Evolutionary conservation across 1,140 invertebrate species (phyloP).

Genomic region (Magallana ariakensis): DNA sequence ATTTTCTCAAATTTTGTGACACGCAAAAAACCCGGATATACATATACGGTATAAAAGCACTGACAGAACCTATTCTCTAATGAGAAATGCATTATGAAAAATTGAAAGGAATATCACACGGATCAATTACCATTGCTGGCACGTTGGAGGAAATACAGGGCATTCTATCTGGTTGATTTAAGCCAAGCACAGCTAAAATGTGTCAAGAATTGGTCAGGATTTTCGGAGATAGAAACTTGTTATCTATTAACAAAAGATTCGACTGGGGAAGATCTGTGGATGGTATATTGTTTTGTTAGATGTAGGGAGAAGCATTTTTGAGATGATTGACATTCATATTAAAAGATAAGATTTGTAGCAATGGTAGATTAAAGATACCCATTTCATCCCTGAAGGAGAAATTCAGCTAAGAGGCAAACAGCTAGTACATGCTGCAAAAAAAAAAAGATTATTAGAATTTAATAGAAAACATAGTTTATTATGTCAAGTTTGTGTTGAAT

Average conservation of each 20-base stretch:
- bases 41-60: not conserved
- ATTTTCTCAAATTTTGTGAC: no score
- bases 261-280: no score
- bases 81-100: constrained; percentile 6
- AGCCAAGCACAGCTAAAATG: no score
- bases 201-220: no score
- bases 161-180: no score
- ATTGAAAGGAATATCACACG: not conserved
- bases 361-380: not conserved
- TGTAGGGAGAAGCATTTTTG: not conserved
- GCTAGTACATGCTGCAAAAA: no score
- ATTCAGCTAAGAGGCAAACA: no score
- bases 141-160: no score
- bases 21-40: no score
- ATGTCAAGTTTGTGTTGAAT: not conserved
- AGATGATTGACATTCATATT: not conserved
- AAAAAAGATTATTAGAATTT: not conserved
- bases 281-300: not conserved
- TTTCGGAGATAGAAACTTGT: no score
- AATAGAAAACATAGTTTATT: not conserved
- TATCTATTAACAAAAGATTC: no score
- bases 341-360: not conserved
- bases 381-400: not conserved
- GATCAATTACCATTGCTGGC: no score
- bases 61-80: constrained; percentile 21